Percentiles rank a stretch among this genome's conserved stretches.
Evolutionary conservation across 2,797 vertebrate genomes (phyloP).

Genomic region (Paguma larvata): DNA sequence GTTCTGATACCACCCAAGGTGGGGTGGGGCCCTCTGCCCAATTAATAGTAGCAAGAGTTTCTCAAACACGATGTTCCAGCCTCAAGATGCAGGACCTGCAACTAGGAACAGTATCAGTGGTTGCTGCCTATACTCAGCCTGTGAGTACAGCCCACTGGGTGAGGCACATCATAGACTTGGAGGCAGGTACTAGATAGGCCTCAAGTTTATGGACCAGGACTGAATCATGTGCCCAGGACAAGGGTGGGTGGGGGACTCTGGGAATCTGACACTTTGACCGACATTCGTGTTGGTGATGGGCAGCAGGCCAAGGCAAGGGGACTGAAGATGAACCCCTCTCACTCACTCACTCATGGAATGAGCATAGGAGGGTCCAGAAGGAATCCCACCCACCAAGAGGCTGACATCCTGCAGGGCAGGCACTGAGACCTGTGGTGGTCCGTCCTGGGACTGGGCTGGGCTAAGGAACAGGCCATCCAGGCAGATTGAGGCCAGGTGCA

Average conservation of each 20-base stretch:
- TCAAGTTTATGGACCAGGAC: not conserved
- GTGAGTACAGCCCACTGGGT: not conserved
- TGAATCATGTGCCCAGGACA: not conserved
- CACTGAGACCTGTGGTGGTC: not conserved
- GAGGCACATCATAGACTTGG: not conserved
- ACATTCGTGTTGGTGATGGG: fast-evolving
- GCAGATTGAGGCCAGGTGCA: not conserved
- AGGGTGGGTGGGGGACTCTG: not conserved
- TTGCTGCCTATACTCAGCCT: not conserved
- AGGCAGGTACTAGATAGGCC: not conserved
- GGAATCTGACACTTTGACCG: not conserved
- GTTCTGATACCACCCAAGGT: not conserved
- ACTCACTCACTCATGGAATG: not conserved
- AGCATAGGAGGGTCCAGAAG: not conserved
- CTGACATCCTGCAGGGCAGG: not conserved
- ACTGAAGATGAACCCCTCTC: not conserved
- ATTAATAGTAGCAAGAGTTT: not conserved
- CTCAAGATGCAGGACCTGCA: not conserved
- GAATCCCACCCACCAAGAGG: not conserved
- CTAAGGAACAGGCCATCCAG: not conserved
- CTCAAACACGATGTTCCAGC: not conserved
- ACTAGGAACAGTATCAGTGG: not conserved
- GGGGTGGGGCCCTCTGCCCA: not conserved
- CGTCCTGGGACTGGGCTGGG: not conserved
- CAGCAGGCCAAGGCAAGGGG: no score